These are phyloP conservation scores for Lagodon rhomboides DNA, from an alignment of 2,797 vertebrate species.

Conservation along the genomic window DNA sequence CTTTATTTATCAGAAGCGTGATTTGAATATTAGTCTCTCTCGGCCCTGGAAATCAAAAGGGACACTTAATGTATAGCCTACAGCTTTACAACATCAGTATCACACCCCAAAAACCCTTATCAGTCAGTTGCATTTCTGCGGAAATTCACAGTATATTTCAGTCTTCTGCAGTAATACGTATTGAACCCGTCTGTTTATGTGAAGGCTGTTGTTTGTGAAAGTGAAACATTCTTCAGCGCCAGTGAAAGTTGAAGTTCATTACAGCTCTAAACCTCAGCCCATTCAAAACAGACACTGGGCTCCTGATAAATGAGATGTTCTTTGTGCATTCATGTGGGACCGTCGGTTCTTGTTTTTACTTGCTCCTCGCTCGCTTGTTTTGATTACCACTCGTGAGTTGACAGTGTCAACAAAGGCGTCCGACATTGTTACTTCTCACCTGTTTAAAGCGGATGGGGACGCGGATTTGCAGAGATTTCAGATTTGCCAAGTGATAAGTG, in stretches of 20 bases:
- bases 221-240: slow-evolving; percentile 36
- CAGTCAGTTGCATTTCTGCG: neutral
- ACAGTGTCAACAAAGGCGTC: slow-evolving; percentile 55
- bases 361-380: slow-evolving; percentile 49
- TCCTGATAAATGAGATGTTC: slow-evolving; percentile 28
- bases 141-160: neutral
- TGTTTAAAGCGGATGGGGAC: slow-evolving; percentile 10
- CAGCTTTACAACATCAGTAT: neutral
- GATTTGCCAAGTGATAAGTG: slow-evolving; percentile 36
- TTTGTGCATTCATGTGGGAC: slow-evolving; percentile 27
- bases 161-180: neutral
- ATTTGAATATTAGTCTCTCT: neutral
- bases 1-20: neutral
- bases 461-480: slow-evolving; percentile 27
- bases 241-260: slow-evolving; percentile 36
- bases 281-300: slow-evolving; percentile 1
- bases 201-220: slow-evolving; percentile 27
- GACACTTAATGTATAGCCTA: neutral
- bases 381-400: slow-evolving; percentile 32
- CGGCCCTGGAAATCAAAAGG: slow-evolving; percentile 2
- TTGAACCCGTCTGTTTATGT: neutral
- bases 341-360: slow-evolving; percentile 59
- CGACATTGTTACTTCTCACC: slow-evolving; percentile 56
- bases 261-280: neutral
- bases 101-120: neutral